These are phyloP conservation scores for Lemur catta DNA, from an alignment of 2,797 vertebrate species.

Conservation along the genomic window DNA sequence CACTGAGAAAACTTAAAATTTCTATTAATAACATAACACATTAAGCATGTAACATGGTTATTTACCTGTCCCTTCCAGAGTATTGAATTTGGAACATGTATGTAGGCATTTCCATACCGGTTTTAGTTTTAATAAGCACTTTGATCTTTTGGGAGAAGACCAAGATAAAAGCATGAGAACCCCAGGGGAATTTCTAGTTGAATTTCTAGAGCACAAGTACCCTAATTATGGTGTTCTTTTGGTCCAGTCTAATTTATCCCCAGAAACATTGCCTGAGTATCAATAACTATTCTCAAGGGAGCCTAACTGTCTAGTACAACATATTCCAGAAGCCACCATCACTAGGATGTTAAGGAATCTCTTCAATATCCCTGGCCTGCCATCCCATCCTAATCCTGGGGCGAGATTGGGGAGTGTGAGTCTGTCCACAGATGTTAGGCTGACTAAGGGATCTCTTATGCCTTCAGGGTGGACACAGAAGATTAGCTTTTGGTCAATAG, in stretches of 20 bases:
- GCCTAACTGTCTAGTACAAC: neutral
- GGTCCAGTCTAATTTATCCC: neutral
- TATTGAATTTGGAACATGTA: neutral
- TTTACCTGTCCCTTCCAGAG: neutral
- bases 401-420: neutral
- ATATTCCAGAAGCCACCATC: neutral
- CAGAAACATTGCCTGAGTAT: neutral
- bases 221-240: neutral
- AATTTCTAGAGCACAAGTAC: neutral
- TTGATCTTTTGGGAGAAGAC: neutral
- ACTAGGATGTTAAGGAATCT: neutral
- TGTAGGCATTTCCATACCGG: neutral
- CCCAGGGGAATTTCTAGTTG: neutral
- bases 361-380: neutral
- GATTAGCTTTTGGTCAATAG: neutral
- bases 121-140: conserved; percentile 1
- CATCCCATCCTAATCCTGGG: neutral
- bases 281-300: neutral
- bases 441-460: neutral
- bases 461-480: neutral
- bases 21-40: neutral
- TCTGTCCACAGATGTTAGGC: neutral
- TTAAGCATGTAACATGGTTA: neutral
- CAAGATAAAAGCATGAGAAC: neutral
- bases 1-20: neutral